These are phyloP conservation scores for Drosophila colorata DNA, from an alignment of 2,888 invertebrate species.

Conservation along the genomic window DNA sequence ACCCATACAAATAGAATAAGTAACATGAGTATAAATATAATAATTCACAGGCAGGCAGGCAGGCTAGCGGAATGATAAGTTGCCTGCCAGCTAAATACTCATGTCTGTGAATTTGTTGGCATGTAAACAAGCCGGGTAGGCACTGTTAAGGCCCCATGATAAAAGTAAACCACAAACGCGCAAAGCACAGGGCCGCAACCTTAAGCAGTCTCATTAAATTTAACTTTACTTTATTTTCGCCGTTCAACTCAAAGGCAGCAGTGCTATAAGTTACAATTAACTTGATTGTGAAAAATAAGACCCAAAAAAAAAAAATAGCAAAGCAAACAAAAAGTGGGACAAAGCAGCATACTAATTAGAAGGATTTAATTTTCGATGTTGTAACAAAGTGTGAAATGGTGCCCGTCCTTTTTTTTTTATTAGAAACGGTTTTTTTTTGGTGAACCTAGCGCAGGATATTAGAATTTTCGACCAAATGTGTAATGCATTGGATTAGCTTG, in stretches of 20 bases:
- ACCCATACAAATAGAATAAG: slow-evolving; percentile 6
- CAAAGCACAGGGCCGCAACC: slow-evolving; percentile 13
- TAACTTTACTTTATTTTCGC: slow-evolving; percentile 65
- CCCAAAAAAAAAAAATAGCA: slow-evolving; percentile 21
- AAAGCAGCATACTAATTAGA: slow-evolving; percentile 61
- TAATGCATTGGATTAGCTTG: background rate
- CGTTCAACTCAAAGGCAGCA: slow-evolving; percentile 39
- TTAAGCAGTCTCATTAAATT: slow-evolving; percentile 65
- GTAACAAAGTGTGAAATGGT: slow-evolving; percentile 46
- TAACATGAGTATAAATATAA: slow-evolving; percentile 27
- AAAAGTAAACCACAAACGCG: slow-evolving; percentile 35
- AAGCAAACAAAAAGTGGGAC: slow-evolving; percentile 20
- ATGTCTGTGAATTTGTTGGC: slow-evolving; percentile 29
- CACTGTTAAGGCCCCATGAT: slow-evolving; percentile 20
- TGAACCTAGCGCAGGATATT: background rate
- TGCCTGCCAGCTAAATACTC: background rate
- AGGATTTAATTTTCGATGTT: slow-evolving; percentile 49
- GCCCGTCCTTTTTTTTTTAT: slow-evolving; percentile 27
- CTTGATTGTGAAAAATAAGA: slow-evolving; percentile 72
- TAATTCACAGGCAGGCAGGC: slow-evolving; percentile 18
- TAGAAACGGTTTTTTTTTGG: slow-evolving; percentile 12
- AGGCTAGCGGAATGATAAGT: slow-evolving; percentile 11
- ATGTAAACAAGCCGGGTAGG: slow-evolving; percentile 42
- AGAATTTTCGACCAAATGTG: background rate
- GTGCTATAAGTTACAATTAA: slow-evolving; percentile 78